Conservation (phyloP, 2,113 vertebrate species). For the Oncorhynchus gorbuscha region DNA sequence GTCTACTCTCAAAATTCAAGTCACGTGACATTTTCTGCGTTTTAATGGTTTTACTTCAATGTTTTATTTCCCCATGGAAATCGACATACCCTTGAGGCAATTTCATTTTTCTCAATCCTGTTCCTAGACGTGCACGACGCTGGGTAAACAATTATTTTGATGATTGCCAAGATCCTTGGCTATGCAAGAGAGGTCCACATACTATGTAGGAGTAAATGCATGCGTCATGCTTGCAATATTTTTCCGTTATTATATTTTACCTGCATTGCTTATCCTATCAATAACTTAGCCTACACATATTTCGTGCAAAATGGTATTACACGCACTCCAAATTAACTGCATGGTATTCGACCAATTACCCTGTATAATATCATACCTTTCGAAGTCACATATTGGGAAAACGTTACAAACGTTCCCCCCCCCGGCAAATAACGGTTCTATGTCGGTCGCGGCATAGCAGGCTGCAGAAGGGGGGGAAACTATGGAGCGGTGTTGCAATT, state of each 20-base stretch:
- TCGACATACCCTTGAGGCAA: not conserved
- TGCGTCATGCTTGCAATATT: not conserved
- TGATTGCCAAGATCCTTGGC: not conserved
- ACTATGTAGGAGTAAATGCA: not conserved
- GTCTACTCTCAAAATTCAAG: not conserved
- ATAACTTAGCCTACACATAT: not conserved
- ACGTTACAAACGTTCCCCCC: too few relatives aligned
- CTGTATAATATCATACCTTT: not conserved
- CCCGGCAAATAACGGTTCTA: not conserved
- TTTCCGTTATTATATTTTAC: not conserved
- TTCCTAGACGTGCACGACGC: not conserved
- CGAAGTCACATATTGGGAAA: not conserved
- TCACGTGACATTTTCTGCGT: not conserved
- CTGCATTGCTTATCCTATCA: not conserved
- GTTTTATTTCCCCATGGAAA: not conserved
- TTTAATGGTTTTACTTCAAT: not conserved
- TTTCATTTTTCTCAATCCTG: not conserved
- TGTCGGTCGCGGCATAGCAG: not conserved
- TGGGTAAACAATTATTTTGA: not conserved
- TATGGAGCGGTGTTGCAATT: not conserved
- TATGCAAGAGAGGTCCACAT: not conserved
- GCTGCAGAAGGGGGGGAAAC: not conserved
- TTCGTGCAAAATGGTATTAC: not conserved
- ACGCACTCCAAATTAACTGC: not conserved
- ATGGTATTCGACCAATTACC: not conserved